Evolutionary conservation across 2,113 vertebrate genomes (phyloP).

Genomic region (Mustelus asterias): DNA sequence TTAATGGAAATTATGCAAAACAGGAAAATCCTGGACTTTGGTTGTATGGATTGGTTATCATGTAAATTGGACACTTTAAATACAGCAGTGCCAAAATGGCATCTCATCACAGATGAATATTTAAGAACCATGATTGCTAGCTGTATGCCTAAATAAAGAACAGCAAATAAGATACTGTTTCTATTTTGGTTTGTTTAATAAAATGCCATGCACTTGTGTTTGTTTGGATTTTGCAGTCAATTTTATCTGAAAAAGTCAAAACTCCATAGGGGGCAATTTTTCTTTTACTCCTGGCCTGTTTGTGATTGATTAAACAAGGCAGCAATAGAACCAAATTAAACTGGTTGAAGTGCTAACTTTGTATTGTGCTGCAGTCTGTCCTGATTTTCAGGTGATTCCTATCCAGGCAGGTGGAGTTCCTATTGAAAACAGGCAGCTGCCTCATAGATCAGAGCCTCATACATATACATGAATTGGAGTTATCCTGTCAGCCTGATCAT

Average conservation of each 20-base stretch:
- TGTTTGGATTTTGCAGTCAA: not conserved
- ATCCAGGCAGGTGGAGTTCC: not conserved
- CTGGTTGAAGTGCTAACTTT: not conserved
- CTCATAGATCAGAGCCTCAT: not conserved
- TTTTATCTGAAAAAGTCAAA: not conserved
- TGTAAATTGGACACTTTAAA: not conserved
- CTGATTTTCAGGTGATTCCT: not conserved
- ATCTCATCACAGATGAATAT: not conserved
- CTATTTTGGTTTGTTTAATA: not conserved
- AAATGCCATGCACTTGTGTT: not conserved
- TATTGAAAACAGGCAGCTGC: not conserved
- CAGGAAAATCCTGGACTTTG: not conserved
- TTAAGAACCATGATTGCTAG: not conserved
- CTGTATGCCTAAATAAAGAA: not conserved
- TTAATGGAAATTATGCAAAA: not conserved
- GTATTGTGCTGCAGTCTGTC: not conserved
- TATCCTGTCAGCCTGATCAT: not conserved
- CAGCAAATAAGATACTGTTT: not conserved
- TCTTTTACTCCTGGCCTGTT: not conserved
- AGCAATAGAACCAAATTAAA: not conserved
- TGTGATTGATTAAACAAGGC: not conserved
- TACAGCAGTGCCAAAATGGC: not conserved
- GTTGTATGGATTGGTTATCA: not conserved
- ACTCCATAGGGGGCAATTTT: not conserved
- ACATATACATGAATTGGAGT: not conserved